Evolutionary conservation across 1,140 invertebrate genomes (phyloP), one percentile per base, ranked within the genome.

Genomic region (Pinna nobilis): DNA sequence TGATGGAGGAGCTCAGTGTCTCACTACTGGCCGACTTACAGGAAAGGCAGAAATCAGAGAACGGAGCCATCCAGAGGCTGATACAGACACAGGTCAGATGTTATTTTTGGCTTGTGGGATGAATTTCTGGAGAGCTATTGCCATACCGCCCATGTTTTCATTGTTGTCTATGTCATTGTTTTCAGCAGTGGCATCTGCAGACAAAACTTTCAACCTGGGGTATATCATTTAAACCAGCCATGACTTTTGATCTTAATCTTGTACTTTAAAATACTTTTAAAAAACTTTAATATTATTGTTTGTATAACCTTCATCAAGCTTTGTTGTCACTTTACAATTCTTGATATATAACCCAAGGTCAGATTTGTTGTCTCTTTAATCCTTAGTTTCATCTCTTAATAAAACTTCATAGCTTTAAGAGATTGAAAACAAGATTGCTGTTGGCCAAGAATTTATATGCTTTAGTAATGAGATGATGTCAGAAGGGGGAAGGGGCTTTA

Each of bases 1-100:
- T 78, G 3, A 55, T 66, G 39, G 74, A 84, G 28, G 81, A 86
- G 49, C 30, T 86, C 3, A 66, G 70, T 61, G 79, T 86, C 25
- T 53, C 71, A 35, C 33, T 84, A 20, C 64, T 86, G 71, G 73
- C 84, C 25, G 80, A 84, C 66, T 71, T 86, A 23, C 84, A 86
- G 68, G 76, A 80, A 35, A 81, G 81, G 51, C 84, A 86, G 55
- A 71, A 70, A 44, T 53, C 72, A 50, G 79, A 82, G 49, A 76
- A 47, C 55, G 71, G 72, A 25, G 77, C 74, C 6, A 33, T 80
- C 30, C 69, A 76, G n/a, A 74, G 73, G 4, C 32, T 83, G 11
- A 69, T 83, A 11, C 71, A 78, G 35, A 15, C 28, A 9, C 32
- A 35, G 64, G 50, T 66, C 5, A 33, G n/a, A 20, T 23, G 4